phyloP scores from a whole-genome alignment of 2,888 invertebrate species.

The Epirrhoe alternata region DNA sequence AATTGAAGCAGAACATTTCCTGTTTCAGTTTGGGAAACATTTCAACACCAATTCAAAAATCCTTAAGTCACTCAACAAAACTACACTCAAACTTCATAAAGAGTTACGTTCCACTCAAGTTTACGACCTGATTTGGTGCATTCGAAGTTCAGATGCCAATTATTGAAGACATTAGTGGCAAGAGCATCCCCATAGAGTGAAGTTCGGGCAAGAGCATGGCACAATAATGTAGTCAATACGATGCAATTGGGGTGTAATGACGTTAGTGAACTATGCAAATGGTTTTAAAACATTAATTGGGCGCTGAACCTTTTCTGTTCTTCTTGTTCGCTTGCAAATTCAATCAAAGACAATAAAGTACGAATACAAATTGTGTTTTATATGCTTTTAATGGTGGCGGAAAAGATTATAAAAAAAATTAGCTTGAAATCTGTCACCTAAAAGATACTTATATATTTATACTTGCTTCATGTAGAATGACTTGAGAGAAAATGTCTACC shows the following conservation, averaged over 20 bases:
- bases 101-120: conserved; percentile 39
- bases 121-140: conserved; percentile 57
- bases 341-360: neutral
- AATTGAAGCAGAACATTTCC: no score
- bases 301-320: conserved; percentile 8
- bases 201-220: conserved; percentile 59
- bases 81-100: conserved; percentile 20
- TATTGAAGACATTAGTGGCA: conserved; percentile 71
- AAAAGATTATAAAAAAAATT: no score
- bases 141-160: conserved; percentile 71
- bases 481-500: no score
- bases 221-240: conserved; percentile 54
- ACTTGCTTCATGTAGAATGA: no score
- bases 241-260: conserved; percentile 39
- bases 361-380: neutral
- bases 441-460: no score
- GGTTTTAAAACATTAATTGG: conserved; percentile 28
- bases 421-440: no score
- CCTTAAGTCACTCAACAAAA: no score
- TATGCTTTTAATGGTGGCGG: no score
- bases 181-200: conserved; percentile 64
- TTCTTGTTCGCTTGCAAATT: conserved; percentile 3
- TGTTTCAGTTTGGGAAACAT: no score
- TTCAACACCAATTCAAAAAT: no score
- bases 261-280: conserved; percentile 30